Conservation (phyloP, 2,888 invertebrate genomes). For the Carabus problematicus region DNA sequence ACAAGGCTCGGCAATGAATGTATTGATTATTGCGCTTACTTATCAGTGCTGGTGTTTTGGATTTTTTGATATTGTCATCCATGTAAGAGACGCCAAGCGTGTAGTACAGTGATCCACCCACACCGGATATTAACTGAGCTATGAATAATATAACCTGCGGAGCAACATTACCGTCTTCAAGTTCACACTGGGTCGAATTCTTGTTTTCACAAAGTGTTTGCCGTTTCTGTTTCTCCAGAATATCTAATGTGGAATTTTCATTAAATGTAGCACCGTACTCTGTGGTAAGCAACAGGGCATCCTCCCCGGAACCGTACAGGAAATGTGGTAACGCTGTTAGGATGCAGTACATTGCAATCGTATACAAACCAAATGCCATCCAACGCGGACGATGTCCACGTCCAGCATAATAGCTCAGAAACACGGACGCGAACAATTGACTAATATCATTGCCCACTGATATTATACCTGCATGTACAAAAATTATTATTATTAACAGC, state of each 20-base stretch:
- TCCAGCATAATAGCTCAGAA: slow-evolving; percentile 74
- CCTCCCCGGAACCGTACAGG: slow-evolving; percentile 72
- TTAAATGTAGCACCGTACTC: slow-evolving; percentile 64
- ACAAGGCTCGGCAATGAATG: not conserved
- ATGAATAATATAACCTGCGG: slow-evolving; percentile 69
- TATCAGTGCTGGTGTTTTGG: slow-evolving; percentile 73
- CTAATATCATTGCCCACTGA: slow-evolving; percentile 79
- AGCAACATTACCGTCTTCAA: slow-evolving; percentile 64
- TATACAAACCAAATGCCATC: slow-evolving; percentile 69
- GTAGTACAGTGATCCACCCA: slow-evolving; percentile 73
- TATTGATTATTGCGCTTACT: slow-evolving; percentile 59
- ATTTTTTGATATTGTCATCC: slow-evolving; percentile 79
- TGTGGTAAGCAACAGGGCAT: slow-evolving; percentile 67
- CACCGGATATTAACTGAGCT: slow-evolving; percentile 74
- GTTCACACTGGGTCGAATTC: slow-evolving; percentile 51
- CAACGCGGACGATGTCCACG: slow-evolving; percentile 75
- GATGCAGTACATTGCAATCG: slow-evolving; percentile 70
- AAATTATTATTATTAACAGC: slow-evolving; percentile 2
- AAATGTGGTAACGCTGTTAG: slow-evolving; percentile 73
- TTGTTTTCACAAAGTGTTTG: slow-evolving; percentile 64
- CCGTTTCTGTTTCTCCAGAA: slow-evolving; percentile 62
- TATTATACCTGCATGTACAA: slow-evolving; percentile 62
- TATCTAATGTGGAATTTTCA: slow-evolving; percentile 58
- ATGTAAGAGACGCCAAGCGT: slow-evolving; percentile 75
- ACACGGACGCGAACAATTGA: slow-evolving; percentile 70